phyloP scores from a whole-genome alignment of 1,140 invertebrate genomes.

The Steinernema feltiae region DNA sequence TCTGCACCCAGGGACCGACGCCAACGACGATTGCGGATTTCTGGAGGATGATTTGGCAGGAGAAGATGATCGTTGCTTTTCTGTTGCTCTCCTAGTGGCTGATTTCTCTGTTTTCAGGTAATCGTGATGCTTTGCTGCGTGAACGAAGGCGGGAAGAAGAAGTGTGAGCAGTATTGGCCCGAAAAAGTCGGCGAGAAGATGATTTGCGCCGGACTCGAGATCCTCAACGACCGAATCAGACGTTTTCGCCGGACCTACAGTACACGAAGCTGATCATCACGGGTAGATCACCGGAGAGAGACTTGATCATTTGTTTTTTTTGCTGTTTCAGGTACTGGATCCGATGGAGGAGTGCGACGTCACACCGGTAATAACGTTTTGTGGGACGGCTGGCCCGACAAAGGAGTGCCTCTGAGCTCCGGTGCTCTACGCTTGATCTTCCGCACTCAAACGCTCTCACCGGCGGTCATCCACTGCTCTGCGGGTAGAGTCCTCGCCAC shows the following conservation, averaged over 20 bases:
- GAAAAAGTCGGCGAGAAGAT: constrained; percentile 32
- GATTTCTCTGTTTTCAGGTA: no score
- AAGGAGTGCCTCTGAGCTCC: constrained; percentile 34
- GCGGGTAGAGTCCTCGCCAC: constrained; percentile 30
- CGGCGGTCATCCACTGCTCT: constrained; percentile 41
- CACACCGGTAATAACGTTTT: constrained; percentile 43
- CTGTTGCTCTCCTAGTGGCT: no score
- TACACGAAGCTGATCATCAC: constrained; percentile 39
- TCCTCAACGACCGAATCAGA: constrained; percentile 27
- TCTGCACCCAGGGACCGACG: constrained; percentile 20
- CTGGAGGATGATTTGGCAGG: constrained; percentile 27
- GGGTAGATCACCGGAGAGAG: no score
- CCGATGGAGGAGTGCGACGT: constrained; percentile 24
- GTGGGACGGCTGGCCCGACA: constrained; percentile 44
- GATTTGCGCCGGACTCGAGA: constrained; percentile 15
- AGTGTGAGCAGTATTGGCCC: constrained; percentile 42
- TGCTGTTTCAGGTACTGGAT: constrained; percentile 25
- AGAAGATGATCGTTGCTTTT: constrained; percentile 21
- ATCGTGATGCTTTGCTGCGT: constrained; percentile 29
- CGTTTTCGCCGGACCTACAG: constrained; percentile 16
- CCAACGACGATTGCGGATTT: constrained; percentile 23
- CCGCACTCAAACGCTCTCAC: constrained; percentile 43
- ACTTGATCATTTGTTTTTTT: constrained; percentile 13
- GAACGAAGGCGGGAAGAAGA: constrained; percentile 25
- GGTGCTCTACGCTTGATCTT: constrained; percentile 41